Conservation (phyloP, 2,113 vertebrate genomes). For the Myxocyprinus asiaticus region DNA sequence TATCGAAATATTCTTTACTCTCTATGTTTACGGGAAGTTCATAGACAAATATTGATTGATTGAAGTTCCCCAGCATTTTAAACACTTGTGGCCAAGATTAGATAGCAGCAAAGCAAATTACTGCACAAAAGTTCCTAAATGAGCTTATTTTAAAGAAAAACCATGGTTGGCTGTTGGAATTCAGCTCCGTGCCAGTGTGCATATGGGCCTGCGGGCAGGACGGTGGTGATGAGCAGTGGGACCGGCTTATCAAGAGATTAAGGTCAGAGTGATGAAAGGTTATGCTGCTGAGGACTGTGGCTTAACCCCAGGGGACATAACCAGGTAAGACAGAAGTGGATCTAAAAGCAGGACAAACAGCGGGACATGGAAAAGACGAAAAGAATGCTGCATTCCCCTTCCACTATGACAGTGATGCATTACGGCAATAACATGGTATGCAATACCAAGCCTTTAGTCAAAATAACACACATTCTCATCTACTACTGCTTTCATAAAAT, state of each 20-base stretch:
- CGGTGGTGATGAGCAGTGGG: slow-evolving; percentile 32
- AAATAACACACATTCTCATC: not conserved
- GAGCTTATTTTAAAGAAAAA: slow-evolving; percentile 19
- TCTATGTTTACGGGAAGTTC: no score
- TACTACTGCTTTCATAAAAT: not conserved
- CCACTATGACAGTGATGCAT: slow-evolving; percentile 12
- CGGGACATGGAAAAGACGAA: not conserved
- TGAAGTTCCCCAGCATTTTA: no score
- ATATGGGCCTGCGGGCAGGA: slow-evolving; percentile 30
- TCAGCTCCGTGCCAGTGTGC: slow-evolving; percentile 31
- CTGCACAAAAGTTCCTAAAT: no score
- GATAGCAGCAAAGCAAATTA: no score
- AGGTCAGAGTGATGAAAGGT: slow-evolving; percentile 48
- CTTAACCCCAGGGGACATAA: slow-evolving; percentile 10
- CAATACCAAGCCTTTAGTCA: not conserved
- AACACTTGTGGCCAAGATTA: no score
- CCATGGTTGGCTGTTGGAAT: not conserved
- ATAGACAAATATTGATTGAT: no score
- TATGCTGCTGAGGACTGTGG: slow-evolving; percentile 26
- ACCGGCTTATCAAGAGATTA: slow-evolving; percentile 46
- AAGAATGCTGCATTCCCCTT: not conserved
- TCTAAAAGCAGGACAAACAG: slow-evolving; percentile 44
- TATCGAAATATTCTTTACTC: no score
- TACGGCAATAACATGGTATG: not conserved
- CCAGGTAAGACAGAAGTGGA: slow-evolving; percentile 34